Evolutionary conservation across 23 tunicate genomes (phyloP), one percentile per base, ranked within the genome.

Genomic region (Trididemnum clinides): DNA sequence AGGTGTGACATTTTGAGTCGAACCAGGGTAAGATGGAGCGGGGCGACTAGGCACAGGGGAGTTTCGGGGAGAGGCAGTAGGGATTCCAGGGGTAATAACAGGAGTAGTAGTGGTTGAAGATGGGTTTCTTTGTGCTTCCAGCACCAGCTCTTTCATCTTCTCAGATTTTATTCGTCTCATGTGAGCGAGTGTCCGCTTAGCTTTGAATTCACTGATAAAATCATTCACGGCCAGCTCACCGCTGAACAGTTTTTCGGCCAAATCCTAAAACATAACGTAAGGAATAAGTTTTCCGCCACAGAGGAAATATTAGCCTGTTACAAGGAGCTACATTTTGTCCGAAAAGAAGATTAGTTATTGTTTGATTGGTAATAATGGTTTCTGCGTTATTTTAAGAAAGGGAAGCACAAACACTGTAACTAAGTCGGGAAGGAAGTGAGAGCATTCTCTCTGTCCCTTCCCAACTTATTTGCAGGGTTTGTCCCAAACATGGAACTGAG

Each of bases 91-190:
- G 1, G 91, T 85, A 0, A 80, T 54, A 18, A 64, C 35, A 23
- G 81, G 78, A 1, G 91, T 19, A 29, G 69, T n/a, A 32, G 59
- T 31, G 25, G 90, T 30, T 18, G 82, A 6, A 6, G 90, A 27
- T 25, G 84, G 51, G 20, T 87, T 69, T 28, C 91, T 69, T 51
- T 87, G 78, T 0, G 71, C 89, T 66, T 94, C 90, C 34, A 94
- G 33, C 23, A 94, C 69, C 18, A 94, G 64, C 36, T 94, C 98
- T 33, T 79, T 83, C 98, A 94, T 94, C 77, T 94, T 94, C 33
- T 89, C 98, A 0, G 81, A 38, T 74, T 94, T 94, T 22, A 88
- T 84, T 18, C 87, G 87, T 27, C 98, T 78, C 66, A 84, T 85
- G 81, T 94, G 98, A 15, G 94, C 94, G 20, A 54, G 65, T 18